A percentile compares a stretch with the other conserved stretches of the same genome.
Evolutionary conservation across 1,140 invertebrate genomes (phyloP).

Genomic region (Zaprionus inermis): DNA sequence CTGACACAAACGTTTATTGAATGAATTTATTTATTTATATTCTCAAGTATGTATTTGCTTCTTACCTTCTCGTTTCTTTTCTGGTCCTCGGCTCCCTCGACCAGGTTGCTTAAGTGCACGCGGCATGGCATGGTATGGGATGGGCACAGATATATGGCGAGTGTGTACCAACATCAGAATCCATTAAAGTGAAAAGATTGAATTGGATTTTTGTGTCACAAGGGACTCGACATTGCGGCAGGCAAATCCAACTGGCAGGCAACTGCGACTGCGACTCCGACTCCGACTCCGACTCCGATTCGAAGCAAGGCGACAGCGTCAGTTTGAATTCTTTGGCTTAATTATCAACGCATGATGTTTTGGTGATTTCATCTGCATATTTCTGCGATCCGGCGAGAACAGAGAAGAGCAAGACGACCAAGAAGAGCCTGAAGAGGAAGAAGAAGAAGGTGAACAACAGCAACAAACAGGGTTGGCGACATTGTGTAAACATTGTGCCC

Average conservation of each 20-base stretch:
- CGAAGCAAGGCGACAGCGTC: constrained; percentile 56
- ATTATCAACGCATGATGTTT: constrained; percentile 81
- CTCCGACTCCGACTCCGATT: constrained; percentile 13
- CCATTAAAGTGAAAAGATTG: constrained; percentile 81
- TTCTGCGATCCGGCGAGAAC: constrained; percentile 42
- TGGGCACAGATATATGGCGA: constrained; percentile 12
- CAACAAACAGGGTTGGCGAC: constrained; percentile 58
- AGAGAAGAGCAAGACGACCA: constrained; percentile 15
- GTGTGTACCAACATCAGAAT: constrained; percentile 52
- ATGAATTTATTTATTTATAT: constrained; percentile 49
- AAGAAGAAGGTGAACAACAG: constrained; percentile 13
- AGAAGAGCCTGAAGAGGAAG: constrained; percentile 13
- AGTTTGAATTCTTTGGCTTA: constrained; percentile 77
- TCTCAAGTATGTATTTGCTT: background rate
- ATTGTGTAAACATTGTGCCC: constrained; percentile 79
- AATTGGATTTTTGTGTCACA: constrained; percentile 67
- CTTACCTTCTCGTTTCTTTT: background rate
- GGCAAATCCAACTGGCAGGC: constrained; percentile 26
- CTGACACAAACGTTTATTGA: constrained; percentile 55
- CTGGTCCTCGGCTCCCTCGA: background rate
- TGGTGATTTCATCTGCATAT: constrained; percentile 80
- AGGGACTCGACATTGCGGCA: constrained; percentile 23
- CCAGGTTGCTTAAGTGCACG: constrained; percentile 34
- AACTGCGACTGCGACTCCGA: background rate
- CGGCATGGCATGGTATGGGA: background rate